Base-by-base conservation (phyloP, 53 echinoderm and acorn worm species). In the Stichopus horrens region DNA sequence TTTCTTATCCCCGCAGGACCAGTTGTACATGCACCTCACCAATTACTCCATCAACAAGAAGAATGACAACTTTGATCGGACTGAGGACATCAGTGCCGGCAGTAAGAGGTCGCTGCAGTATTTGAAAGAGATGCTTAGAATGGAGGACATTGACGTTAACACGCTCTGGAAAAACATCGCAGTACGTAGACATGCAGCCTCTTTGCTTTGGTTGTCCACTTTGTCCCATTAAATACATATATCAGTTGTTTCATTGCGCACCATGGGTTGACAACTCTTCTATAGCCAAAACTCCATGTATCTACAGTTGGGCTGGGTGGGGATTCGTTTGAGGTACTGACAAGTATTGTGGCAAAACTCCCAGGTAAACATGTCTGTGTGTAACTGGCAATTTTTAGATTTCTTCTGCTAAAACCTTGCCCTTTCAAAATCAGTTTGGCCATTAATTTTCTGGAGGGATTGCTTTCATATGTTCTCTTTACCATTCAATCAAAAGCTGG, bases 41-140 rank as follows among this genome's bases (percentile, higher is more conserved):
- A 98, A 98, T 83, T 98, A 98, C 83, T 98, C 98, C 75, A 95
- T 98, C 86, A 98, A 98, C 90, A 98, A 96, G 91, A 91, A 89
- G 75, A 98, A 92, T 58, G 91, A 91, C 11, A 95, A 95, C 90
- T 95, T 95, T 90, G 93, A 98, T 76, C 76, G 91, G 73, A 95
- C 90, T 18, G 92, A 91, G 20, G 95, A 95, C 73, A 92, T 95
- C 55, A 91, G 90, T 86, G 94, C 94, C 4, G 98, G 97, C 7
- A 95, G 96, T 75, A 98, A 98, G 23, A 91, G 98, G 22, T 98
- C 98, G 9, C 94, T 98, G 57, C 90, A 94, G 86, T 98, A 88
- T 86, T 86, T 98, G 21, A 95, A 93, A 59, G 96, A 98, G 23
- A 93, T 94, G 89, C 92, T 98, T 52, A 74, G 90, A 19, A 96